Base-by-base conservation (phyloP, 2,113 vertebrate species). In the Menura novaehollandiae region DNA sequence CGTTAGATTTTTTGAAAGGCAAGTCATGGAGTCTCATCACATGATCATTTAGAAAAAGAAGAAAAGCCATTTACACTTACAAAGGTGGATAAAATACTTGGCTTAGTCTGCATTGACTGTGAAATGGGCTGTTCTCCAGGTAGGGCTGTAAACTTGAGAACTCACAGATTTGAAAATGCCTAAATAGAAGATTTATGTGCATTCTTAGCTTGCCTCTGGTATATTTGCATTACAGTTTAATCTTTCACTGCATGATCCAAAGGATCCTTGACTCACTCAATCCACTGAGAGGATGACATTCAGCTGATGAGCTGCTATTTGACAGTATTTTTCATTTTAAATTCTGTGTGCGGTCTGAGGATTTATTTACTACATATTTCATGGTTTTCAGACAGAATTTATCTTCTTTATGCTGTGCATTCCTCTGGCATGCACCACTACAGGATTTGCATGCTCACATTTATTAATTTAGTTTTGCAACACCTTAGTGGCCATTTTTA, bases 221-320 rank as follows among this genome's bases (percentile, higher is more conserved):
- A 84, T 44, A 89, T 64, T 10, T 85, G 91, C 39, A 55, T 64
- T 81, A 68, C 2, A 9, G 73, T 93, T 89, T 91, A 92, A 94
- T 92, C 64, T 81, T 91, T 81, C 64, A 72, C 21, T 72, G 76
- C 52, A 37, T 6, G 80, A 87, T 95, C 86, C 89, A 95, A 96
- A 87, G 68, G 86, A 87, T 89, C 76, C 86, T 82, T 78, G 84
- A 94, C 69, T 95, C 80, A 71, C 47, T 87, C 92, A 81, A n/a
- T 78, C 47, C 83, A 84, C 76, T 78, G 94, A 93, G 77, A 87
- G 43, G 69, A 78, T 72, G 89, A 84, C 6, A 15, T 92, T 71
- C 93, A 87, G 89, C 53, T 91, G 94, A 92, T 89, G 93, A 91
- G 84, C 94, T 95, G 95, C 84, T 89, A 85, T 95, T 89, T 78